A percentile compares a stretch with the other conserved stretches of the same genome.
Evolutionary conservation across 30 jellyfish, hydroid and myxozoan species (phyloP).

Genomic region (Chrysaora quinquecirrha): DNA sequence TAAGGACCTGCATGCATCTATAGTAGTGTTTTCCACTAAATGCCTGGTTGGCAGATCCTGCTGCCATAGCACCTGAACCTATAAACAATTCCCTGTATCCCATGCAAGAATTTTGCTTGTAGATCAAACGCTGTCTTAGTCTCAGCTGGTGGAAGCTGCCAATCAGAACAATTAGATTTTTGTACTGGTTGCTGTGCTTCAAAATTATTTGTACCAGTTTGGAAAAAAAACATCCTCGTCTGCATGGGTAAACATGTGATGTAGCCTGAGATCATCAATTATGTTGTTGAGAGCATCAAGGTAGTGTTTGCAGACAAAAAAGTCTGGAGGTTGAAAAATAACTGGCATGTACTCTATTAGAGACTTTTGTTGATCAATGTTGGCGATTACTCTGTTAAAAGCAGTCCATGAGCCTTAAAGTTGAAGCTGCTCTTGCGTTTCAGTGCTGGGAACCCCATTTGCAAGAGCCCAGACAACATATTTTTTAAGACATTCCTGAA

Average conservation of each 20-base stretch:
- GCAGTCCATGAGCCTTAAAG: conserved; percentile 16
- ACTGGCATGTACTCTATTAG: conserved; percentile 33
- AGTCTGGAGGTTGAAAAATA: neutral
- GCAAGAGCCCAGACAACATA: conserved; percentile 36
- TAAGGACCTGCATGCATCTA: conserved; percentile 18
- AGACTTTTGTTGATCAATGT: conserved; percentile 20
- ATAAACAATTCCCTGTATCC: conserved; percentile 19
- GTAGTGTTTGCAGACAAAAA: neutral
- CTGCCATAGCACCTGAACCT: conserved; percentile 11
- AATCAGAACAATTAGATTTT: conserved; percentile 8
- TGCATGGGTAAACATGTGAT: conserved; percentile 20
- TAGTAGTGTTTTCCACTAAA: conserved; percentile 21
- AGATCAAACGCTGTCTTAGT: conserved; percentile 16
- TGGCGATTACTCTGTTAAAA: conserved; percentile 9
- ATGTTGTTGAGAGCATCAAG: conserved; percentile 18
- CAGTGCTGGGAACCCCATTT: conserved; percentile 26
- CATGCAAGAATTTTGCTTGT: conserved; percentile 20
- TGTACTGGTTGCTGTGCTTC: conserved; percentile 22
- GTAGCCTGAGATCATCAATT: conserved; percentile 16
- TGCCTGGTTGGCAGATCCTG: conserved; percentile 29
- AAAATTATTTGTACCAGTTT: neutral
- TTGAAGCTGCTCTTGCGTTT: neutral
- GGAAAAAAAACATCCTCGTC: conserved; percentile 18
- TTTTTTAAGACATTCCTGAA: conserved; percentile 3
- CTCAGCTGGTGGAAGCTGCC: conserved; percentile 32